A percentile compares a stretch with the other conserved stretches of the same genome.
phyloP scores from a whole-genome alignment of 92 coral and sea anemone species.

The Epizoanthus illoricatus region DNA sequence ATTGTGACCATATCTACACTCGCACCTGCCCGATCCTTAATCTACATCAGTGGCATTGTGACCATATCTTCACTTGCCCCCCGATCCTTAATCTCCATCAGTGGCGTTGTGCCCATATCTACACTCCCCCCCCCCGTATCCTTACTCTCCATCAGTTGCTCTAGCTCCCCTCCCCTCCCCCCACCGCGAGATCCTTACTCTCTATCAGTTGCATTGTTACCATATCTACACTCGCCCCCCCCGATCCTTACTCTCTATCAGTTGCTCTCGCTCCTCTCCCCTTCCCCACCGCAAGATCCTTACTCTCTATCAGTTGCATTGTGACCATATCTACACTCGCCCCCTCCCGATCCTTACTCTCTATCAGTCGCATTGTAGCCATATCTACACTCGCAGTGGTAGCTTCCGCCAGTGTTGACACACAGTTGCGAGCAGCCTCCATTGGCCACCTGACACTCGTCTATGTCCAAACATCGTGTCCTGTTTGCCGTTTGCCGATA shows the following conservation, averaged over 20 bases:
- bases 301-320: slow-evolving; percentile 80
- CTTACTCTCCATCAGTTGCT: slow-evolving; percentile 74
- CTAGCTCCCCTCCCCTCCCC: slow-evolving; percentile 85
- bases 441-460: slow-evolving; percentile 83
- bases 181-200: no score
- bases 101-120: no score
- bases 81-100: no score
- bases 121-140: slow-evolving; percentile 83
- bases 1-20: no score
- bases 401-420: slow-evolving; percentile 80
- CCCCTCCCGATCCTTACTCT: slow-evolving; percentile 54
- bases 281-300: slow-evolving; percentile 40
- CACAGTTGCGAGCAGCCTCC: slow-evolving; percentile 95
- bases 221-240: slow-evolving; percentile 91
- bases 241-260: slow-evolving; percentile 65
- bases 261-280: slow-evolving; percentile 89
- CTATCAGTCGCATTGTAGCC: slow-evolving; percentile 86
- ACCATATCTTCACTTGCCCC: no score
- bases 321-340: slow-evolving; percentile 84
- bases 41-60: no score
- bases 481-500: slow-evolving; percentile 65
- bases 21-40: no score
- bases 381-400: slow-evolving; percentile 78
- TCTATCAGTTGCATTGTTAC: no score
- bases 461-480: slow-evolving; percentile 79